These are phyloP conservation scores for Mythimna impura DNA, from an alignment of 2,888 invertebrate genomes.

Conservation along the genomic window DNA sequence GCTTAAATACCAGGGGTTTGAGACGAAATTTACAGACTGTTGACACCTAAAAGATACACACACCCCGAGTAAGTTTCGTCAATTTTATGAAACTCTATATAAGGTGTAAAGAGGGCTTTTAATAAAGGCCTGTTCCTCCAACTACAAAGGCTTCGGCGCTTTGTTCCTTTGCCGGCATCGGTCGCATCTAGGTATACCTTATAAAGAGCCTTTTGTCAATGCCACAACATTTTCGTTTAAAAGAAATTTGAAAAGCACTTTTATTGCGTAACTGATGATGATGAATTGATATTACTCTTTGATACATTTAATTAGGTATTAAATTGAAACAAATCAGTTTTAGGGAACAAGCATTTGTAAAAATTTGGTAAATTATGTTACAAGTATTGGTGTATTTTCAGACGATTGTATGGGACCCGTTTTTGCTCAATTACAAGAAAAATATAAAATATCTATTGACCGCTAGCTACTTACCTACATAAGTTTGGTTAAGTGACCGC, in stretches of 20 bases:
- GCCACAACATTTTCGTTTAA: constrained; percentile 67
- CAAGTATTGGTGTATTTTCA: background rate
- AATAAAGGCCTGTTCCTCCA: constrained; percentile 78
- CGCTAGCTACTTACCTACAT: background rate
- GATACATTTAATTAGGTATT: background rate
- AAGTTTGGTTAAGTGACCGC: background rate
- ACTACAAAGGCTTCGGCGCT: constrained; percentile 74
- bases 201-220: constrained; percentile 71
- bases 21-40: constrained; percentile 35
- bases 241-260: constrained; percentile 59
- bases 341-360: background rate
- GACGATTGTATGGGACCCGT: no score
- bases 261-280: constrained; percentile 39
- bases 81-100: constrained; percentile 74
- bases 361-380: background rate
- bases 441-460: background rate
- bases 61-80: constrained; percentile 64
- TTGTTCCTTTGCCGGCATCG: constrained; percentile 72
- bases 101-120: constrained; percentile 78
- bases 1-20: constrained; percentile 34
- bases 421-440: background rate
- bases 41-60: constrained; percentile 57
- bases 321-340: background rate
- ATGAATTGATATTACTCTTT: constrained; percentile 21
- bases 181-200: constrained; percentile 69